These are phyloP conservation scores for Coluber constrictor DNA, from an alignment of 2,797 vertebrate genomes.

Conservation along the genomic window DNA sequence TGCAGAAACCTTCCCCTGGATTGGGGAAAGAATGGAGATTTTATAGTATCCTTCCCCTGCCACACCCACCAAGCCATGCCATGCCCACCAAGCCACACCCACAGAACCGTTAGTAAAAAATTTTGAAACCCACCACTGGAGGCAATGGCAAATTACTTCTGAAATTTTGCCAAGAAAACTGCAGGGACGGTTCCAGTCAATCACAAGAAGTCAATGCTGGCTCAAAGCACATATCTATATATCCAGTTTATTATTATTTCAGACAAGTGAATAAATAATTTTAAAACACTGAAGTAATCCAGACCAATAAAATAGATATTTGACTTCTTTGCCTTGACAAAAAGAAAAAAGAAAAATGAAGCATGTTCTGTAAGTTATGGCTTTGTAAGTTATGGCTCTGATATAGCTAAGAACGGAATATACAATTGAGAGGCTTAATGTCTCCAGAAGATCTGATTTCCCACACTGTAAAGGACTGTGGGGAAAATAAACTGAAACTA, in stretches of 20 bases:
- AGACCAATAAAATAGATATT: background rate
- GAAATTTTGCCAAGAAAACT: background rate
- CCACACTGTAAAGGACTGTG: background rate
- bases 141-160: background rate
- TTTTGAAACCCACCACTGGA: background rate
- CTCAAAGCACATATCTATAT: background rate
- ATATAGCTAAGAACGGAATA: background rate
- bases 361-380: background rate
- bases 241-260: background rate
- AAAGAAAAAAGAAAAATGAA: background rate
- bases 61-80: no score
- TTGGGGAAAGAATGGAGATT: no score
- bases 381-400: background rate
- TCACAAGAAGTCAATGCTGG: background rate
- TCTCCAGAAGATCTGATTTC: background rate
- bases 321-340: background rate
- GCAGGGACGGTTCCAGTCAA: background rate
- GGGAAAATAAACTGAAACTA: background rate
- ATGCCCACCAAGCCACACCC: no score
- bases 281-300: accelerated
- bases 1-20: no score
- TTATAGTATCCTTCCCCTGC: no score
- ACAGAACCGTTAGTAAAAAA: no score
- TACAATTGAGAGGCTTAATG: background rate
- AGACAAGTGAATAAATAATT: background rate